phyloP scores from a whole-genome alignment of 2,888 invertebrate species.

The Merodon equestris region DNA sequence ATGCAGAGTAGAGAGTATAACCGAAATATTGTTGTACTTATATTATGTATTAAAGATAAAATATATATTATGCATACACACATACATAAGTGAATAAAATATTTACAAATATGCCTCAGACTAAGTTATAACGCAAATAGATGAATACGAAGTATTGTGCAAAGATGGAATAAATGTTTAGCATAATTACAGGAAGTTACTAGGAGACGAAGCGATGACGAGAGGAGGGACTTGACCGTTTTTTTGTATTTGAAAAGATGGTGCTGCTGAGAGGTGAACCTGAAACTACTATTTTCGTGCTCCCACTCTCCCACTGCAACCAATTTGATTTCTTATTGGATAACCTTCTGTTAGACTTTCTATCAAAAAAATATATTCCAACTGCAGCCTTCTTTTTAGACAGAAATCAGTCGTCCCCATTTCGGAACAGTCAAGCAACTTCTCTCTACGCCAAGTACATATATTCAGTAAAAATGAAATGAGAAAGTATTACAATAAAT shows the following conservation, averaged over 20 bases:
- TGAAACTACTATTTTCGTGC: no score
- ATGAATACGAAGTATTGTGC: slow-evolving; percentile 27
- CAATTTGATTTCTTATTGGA: no score
- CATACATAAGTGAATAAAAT: slow-evolving; percentile 39
- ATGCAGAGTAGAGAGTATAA: slow-evolving; percentile 52
- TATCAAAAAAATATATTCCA: no score
- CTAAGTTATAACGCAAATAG: slow-evolving; percentile 45
- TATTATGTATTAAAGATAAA: slow-evolving; percentile 31
- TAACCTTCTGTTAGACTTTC: no score
- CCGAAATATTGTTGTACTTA: slow-evolving; percentile 60
- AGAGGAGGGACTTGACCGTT: background rate
- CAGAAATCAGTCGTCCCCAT: no score
- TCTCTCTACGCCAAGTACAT: background rate
- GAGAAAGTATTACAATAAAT: slow-evolving; percentile 61
- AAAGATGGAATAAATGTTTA: slow-evolving; percentile 56
- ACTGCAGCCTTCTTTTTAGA: no score
- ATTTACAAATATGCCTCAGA: slow-evolving; percentile 61
- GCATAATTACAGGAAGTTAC: slow-evolving; percentile 31
- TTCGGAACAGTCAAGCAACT: no score
- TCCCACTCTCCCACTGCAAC: no score
- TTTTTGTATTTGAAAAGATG: no score
- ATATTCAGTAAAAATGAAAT: slow-evolving; percentile 58
- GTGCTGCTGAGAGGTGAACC: no score
- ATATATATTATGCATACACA: slow-evolving; percentile 28
- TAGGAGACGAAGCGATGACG: no score